phyloP scores from a whole-genome alignment of 2,888 invertebrate genomes.

The Tipula unca region DNA sequence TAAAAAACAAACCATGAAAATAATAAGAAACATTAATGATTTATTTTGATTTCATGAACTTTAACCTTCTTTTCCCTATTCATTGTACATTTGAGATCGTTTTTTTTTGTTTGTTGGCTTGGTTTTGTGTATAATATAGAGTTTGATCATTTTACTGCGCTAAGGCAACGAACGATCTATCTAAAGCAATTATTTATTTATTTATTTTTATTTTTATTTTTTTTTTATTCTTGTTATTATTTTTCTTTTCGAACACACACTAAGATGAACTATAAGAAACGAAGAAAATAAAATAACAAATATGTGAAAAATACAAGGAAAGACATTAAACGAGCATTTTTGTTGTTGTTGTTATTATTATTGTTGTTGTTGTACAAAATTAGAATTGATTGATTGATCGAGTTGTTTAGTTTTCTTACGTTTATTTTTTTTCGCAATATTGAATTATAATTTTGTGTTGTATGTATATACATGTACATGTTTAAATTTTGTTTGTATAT shows the following conservation, averaged over 20 bases:
- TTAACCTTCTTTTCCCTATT: constrained; percentile 18
- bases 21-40: constrained; percentile 17
- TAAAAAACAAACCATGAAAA: constrained; percentile 9
- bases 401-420: not conserved
- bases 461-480: not conserved
- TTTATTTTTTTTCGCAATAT: not conserved
- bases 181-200: constrained; percentile 14
- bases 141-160: not conserved
- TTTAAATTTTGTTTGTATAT: not conserved
- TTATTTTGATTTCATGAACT: constrained; percentile 18
- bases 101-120: not conserved
- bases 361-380: not conserved
- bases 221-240: not conserved
- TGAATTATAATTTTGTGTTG: not conserved
- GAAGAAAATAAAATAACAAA: not conserved
- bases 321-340: not conserved
- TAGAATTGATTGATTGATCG: constrained; percentile 14
- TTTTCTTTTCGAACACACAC: constrained; percentile 3
- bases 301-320: constrained; percentile 14
- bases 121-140: not conserved
- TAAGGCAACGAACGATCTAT: constrained; percentile 14
- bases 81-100: constrained; percentile 8
- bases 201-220: not conserved
- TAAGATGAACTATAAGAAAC: not conserved
- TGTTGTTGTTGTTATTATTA: not conserved